A percentile compares a stretch with the other conserved stretches of the same genome.
phyloP scores from a whole-genome alignment of 1,140 invertebrate genomes.

The Pogonomyrmex californicus region DNA sequence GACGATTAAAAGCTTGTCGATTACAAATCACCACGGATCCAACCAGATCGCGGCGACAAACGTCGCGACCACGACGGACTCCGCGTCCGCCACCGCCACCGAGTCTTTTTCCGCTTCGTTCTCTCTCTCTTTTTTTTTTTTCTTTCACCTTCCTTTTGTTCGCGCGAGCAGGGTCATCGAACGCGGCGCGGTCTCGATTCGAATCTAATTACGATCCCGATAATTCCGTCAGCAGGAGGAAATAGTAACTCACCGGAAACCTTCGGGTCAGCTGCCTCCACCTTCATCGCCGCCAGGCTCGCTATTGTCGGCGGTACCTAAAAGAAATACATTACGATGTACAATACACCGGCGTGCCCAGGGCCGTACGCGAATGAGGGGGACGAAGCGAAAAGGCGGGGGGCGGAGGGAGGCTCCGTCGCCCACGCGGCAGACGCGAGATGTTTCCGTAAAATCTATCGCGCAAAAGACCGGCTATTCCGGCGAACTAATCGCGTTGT shows the following conservation, averaged over 20 bases:
- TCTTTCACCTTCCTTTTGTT: constrained; percentile 49
- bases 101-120: constrained; percentile 15
- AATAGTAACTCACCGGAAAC: constrained; percentile 86
- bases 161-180: constrained; percentile 73
- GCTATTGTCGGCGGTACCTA: constrained; percentile 85
- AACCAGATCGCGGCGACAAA: constrained; percentile 52
- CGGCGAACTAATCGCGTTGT: constrained; percentile 56
- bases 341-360: constrained; percentile 77
- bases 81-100: constrained; percentile 14
- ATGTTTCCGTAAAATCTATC: constrained; percentile 59
- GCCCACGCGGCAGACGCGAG: constrained; percentile 66
- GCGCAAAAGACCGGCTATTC: constrained; percentile 38
- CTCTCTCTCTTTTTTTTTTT: not conserved
- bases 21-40: constrained; percentile 41
- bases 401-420: constrained; percentile 54
- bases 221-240: constrained; percentile 81
- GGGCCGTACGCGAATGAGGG: constrained; percentile 66
- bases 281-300: constrained; percentile 85
- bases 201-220: constrained; percentile 80
- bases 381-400: constrained; percentile 34
- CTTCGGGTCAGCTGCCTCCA: constrained; percentile 85
- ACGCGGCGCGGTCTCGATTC: constrained; percentile 76
- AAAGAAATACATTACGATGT: constrained; percentile 82
- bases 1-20: constrained; percentile 37
- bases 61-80: constrained; percentile 7